These are phyloP conservation scores for Caenorhabditis brenneri DNA, from an alignment of 1,140 invertebrate species.

Conservation along the genomic window DNA sequence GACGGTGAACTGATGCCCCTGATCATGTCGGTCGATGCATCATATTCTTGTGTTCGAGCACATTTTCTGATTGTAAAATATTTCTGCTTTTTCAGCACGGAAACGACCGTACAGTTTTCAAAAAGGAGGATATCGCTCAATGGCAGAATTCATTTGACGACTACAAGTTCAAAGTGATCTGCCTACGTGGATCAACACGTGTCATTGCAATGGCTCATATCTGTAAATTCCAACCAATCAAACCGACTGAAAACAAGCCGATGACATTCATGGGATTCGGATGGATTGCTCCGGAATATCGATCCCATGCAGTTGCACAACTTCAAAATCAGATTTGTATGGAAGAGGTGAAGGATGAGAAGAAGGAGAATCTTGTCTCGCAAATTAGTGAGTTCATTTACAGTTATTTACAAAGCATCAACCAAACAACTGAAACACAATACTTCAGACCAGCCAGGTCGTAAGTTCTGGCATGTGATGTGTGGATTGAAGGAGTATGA, in stretches of 20 bases:
- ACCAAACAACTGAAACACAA: background rate
- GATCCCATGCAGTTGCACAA: background rate
- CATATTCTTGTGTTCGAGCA: background rate
- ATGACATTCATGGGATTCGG: background rate
- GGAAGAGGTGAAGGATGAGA: background rate
- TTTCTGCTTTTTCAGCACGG: background rate
- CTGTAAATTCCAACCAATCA: background rate
- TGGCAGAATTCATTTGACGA: background rate
- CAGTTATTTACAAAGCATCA: too few species aligned
- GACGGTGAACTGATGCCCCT: too few species aligned
- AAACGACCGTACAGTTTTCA: background rate
- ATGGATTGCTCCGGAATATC: background rate
- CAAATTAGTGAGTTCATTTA: background rate
- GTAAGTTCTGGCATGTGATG: background rate
- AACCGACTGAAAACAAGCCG: background rate
- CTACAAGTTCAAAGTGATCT: background rate
- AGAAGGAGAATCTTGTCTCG: background rate
- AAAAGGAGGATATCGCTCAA: background rate
- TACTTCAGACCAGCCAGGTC: background rate
- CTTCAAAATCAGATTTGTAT: background rate
- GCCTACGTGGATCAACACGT: background rate
- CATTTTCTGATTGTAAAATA: background rate
- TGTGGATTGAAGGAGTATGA: background rate
- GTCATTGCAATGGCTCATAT: background rate
- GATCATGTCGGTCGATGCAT: background rate